These are phyloP conservation scores for Coelopa pilipes DNA, from an alignment of 2,888 invertebrate genomes.

Conservation along the genomic window DNA sequence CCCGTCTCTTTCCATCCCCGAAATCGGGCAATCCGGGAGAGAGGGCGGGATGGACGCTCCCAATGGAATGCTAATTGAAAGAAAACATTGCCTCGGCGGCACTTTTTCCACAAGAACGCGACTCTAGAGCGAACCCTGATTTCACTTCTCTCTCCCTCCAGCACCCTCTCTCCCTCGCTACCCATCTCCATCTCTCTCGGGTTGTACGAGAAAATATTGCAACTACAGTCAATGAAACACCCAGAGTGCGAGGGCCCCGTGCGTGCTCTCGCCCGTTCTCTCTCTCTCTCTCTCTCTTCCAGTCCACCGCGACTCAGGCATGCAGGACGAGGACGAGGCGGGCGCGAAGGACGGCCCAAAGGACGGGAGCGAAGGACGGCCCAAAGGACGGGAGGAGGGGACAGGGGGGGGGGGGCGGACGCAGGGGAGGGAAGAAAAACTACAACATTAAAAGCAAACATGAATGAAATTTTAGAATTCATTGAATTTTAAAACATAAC, in stretches of 20 bases:
- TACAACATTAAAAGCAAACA: slow-evolving; percentile 42
- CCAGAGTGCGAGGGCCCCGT: not conserved
- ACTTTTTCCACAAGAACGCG: not conserved
- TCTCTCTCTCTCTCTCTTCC: no score
- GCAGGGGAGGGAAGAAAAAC: slow-evolving; percentile 16
- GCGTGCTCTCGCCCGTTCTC: no score
- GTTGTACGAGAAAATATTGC: not conserved
- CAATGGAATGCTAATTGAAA: slow-evolving; percentile 3
- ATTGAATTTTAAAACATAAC: slow-evolving; percentile 63
- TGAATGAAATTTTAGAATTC: slow-evolving; percentile 57
- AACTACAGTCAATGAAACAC: slow-evolving; percentile 6
- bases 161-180: not conserved
- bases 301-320: not conserved
- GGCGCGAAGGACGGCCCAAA: not conserved
- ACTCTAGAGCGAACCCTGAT: not conserved
- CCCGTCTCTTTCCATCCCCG: not conserved
- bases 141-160: no score
- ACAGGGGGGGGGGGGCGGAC: not conserved
- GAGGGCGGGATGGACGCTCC: not conserved
- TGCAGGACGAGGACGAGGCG: not conserved
- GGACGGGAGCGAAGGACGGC: not conserved
- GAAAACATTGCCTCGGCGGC: slow-evolving; percentile 31
- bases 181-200: not conserved
- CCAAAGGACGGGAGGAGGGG: not conserved
- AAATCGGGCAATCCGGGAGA: not conserved